Percentiles rank a stretch among this genome's conserved stretches.
Conservation (phyloP, 2,797 vertebrate genomes). For the Labroides dimidiatus region DNA sequence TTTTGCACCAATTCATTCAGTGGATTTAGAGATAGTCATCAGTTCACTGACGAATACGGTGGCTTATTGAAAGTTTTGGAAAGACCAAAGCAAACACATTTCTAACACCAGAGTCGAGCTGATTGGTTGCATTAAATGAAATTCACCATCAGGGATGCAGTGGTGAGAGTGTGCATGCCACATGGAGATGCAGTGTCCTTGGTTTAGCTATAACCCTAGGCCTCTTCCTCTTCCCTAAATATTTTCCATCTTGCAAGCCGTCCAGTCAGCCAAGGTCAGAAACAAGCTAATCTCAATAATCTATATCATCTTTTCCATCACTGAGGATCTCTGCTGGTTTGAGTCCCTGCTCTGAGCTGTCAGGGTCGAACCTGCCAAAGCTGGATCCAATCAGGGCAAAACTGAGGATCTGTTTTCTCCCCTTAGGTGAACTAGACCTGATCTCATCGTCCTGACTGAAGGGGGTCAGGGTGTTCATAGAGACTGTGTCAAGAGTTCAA, state of each 20-base stretch:
- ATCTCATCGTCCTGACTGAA: constrained; percentile 24
- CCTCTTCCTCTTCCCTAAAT: too few species aligned
- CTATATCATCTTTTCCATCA: background rate
- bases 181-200: too few species aligned
- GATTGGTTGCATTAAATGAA: too few species aligned
- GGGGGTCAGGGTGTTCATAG: constrained; percentile 1
- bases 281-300: background rate
- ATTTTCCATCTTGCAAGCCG: too few species aligned
- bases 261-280: too few species aligned
- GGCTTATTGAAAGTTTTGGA: background rate
- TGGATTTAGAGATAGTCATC: background rate
- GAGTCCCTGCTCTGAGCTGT: background rate
- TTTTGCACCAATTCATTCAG: background rate
- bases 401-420: constrained; percentile 6
- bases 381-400: constrained; percentile 23
- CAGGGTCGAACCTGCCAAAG: constrained; percentile 5
- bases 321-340: background rate
- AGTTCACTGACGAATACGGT: background rate
- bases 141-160: too few species aligned
- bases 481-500: constrained; percentile 38
- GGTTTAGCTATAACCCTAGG: too few species aligned
- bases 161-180: too few species aligned
- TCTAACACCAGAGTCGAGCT: background rate
- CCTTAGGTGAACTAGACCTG: constrained; percentile 17
- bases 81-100: background rate